Evolutionary conservation across 2,888 invertebrate genomes (phyloP), one percentile per base, ranked within the genome.

Genomic region (Stomorhina lunata): DNA sequence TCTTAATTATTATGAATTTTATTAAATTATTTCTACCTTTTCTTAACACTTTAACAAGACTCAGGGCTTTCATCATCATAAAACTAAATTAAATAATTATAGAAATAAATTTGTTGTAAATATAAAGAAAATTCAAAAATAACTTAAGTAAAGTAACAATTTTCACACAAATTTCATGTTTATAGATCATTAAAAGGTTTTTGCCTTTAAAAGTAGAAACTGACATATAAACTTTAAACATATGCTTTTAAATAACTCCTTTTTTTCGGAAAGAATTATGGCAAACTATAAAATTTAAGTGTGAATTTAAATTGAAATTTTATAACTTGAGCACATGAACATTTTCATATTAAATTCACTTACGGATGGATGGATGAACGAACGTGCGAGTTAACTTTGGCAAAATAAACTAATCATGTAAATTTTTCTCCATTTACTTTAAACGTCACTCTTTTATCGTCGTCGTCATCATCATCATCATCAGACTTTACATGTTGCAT

Each of bases 301-400:
- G 82, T 79, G 71, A 82, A 65, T 79, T 79, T 79, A 79, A 82
- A 82, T 82, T 82, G 82, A 82, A 82, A 57, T 79, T 82, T 82
- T 82, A 82, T 82, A 71, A 55, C 65, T 75, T 37, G 25, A 59
- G 22, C 57, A 57, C 79, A 79, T 79, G 79, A 72, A 66, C 55
- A 37, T 45, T 37, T 45, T 25, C 25, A 57, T 32, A 61, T 32
- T 65, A 48, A 48, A 66, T 66, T 57, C 59, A 61, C 50, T 59
- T 48, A 12, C 43, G 22, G 45, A 53, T 34, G 10, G 20, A 53
- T 3, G 43, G 15, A 9, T 50, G n/a, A 15, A 40, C 43, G 29
- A 63, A 20, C 37, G 17, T 32, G n/a, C n/a, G 10, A 53, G 68
- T 40, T 53, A 32, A 57, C 57, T 37, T 37, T 66, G 72, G 65